Base-by-base conservation (phyloP, 1,140 invertebrate species). In the Danaus melanippus region DNA sequence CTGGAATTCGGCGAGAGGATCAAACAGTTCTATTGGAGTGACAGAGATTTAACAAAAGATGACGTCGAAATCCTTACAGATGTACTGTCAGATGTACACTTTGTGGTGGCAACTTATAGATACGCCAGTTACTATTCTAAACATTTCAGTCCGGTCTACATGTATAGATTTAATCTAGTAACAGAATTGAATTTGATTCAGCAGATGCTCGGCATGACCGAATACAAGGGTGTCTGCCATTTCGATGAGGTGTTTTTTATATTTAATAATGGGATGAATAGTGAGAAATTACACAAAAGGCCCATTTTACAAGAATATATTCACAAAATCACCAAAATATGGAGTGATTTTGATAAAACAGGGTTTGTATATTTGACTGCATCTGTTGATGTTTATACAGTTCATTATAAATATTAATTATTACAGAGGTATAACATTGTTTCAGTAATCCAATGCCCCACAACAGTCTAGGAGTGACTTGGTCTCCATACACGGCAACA, bases 341-440 rank as follows among this genome's bases (percentile, higher is more conserved):
- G 92, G 92, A 87, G 88, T 0, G 92, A 93, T 76, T 94, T 94
- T 67, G 92, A 92, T 0, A 89, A 87, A 72, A 88, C 82, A 40
- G 90, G 91, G 92, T 93, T 79, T 87, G 85, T 69, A 51, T 49
- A 12, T 17, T 50, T 10, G 43, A 46, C 43, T 11, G 43, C n/a
- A n/a, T 55, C 21, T 46, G 15, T 53, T 10, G 15, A 46, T 54
- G 42, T 48, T 41, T 51, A 48, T 9, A 60, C 21, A 61, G 2
- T 10, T 12, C 9, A 10, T 50, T 45, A 46, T 56, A 10, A 12
- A 58, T 48, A 21, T 43, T n/a, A 39, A 10, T 53, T 46, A 50
- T 11, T n/a, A n/a, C n/a, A n/a, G n/a, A n/a, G n/a, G n/a, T n/a
- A n/a, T n/a, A 46, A 12, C 9, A 44, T 50, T 58, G 41, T 68